phyloP scores from a whole-genome alignment of 2,113 vertebrate species.

The Nanorana parkeri region DNA sequence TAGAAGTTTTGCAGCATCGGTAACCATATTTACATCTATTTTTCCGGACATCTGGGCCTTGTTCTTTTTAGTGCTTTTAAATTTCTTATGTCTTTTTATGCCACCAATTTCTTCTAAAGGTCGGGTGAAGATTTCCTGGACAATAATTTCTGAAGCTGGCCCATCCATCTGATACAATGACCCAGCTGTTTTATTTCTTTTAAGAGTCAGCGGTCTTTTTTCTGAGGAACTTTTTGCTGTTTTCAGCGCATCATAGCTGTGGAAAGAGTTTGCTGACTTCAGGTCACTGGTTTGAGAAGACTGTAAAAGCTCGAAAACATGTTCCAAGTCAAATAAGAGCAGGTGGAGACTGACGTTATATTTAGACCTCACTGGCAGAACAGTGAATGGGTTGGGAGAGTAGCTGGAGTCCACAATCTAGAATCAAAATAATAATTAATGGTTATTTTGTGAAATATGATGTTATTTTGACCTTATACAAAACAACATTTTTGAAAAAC shows the following conservation, averaged over 20 bases:
- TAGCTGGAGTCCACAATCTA: slow-evolving; percentile 40
- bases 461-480: neutral
- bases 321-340: slow-evolving; percentile 76
- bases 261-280: slow-evolving; percentile 67
- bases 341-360: slow-evolving; percentile 72
- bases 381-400: slow-evolving; percentile 64
- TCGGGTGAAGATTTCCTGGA: slow-evolving; percentile 31
- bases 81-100: slow-evolving; percentile 70
- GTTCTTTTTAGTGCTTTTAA: slow-evolving; percentile 72
- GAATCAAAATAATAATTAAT: slow-evolving; percentile 1
- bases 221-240: slow-evolving; percentile 70
- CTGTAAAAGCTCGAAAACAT: slow-evolving; percentile 69
- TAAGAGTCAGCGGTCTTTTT: slow-evolving; percentile 68
- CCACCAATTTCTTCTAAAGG: slow-evolving; percentile 61
- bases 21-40: slow-evolving; percentile 54
- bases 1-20: slow-evolving; percentile 72
- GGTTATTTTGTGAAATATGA: neutral
- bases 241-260: slow-evolving; percentile 61
- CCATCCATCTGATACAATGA: slow-evolving; percentile 50
- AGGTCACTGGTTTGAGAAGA: slow-evolving; percentile 56
- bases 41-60: slow-evolving; percentile 60
- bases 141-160: slow-evolving; percentile 50
- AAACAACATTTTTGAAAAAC: neutral
- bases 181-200: slow-evolving; percentile 68
- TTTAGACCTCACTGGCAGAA: slow-evolving; percentile 70